These are phyloP conservation scores for Cataglyphis altisquamis DNA, from an alignment of 2,888 invertebrate genomes.

Conservation along the genomic window DNA sequence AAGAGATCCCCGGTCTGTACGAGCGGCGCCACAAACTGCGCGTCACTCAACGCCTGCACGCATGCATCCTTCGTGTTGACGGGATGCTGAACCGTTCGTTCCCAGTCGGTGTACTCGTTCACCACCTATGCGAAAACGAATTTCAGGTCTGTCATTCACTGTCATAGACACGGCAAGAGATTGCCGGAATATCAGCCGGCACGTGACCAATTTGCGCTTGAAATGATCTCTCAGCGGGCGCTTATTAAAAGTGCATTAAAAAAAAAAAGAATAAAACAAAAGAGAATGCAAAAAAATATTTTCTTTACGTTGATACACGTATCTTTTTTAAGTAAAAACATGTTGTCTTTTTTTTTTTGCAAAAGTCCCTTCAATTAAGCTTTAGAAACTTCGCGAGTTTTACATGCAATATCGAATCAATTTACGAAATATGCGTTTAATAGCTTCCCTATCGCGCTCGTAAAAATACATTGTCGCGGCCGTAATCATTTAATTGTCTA, in stretches of 20 bases:
- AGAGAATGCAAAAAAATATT: background rate
- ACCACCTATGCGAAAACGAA: conserved; percentile 86
- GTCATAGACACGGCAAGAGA: background rate
- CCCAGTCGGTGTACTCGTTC: conserved; percentile 99
- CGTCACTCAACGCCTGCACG: conserved; percentile 96
- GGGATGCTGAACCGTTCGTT: conserved; percentile 95
- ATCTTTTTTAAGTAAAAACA: background rate
- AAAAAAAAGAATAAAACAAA: background rate
- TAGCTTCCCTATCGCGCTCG: conserved; percentile 22
- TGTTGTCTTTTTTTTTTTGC: background rate
- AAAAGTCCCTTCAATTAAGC: background rate
- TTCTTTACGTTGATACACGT: background rate
- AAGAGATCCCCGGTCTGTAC: conserved; percentile 94
- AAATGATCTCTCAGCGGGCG: background rate
- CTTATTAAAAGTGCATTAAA: background rate
- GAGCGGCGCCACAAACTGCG: conserved; percentile 96
- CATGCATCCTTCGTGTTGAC: conserved; percentile 96
- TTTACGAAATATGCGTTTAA: conserved; percentile 17
- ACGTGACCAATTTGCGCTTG: background rate
- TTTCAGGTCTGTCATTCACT: background rate
- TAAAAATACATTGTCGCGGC: conserved; percentile 31
- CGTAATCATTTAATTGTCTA: conserved; percentile 41
- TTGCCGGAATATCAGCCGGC: background rate
- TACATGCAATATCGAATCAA: background rate
- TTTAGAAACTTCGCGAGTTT: background rate